phyloP scores from a whole-genome alignment of 2,888 invertebrate genomes.

The Thymelicus lineola region DNA sequence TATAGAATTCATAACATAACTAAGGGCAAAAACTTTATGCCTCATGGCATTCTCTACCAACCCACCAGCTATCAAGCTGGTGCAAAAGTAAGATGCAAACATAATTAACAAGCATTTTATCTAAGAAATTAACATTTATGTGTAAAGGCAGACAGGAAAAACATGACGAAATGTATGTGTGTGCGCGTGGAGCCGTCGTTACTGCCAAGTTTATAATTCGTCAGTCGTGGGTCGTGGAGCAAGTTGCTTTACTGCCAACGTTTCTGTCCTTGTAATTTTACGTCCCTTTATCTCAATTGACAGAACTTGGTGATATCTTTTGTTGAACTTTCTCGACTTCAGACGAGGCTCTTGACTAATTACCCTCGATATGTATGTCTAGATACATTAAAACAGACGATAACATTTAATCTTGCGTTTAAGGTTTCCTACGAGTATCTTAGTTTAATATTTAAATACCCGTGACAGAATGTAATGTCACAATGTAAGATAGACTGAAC shows the following conservation, averaged over 20 bases:
- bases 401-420: conserved; percentile 1
- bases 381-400: conserved; percentile 1
- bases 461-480: neutral
- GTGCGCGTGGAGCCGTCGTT: conserved; percentile 53
- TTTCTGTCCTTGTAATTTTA: conserved; percentile 76
- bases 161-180: conserved; percentile 35
- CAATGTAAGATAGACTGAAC: no score
- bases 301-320: conserved; percentile 75
- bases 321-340: conserved; percentile 58
- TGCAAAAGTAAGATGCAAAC: no score
- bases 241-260: conserved; percentile 67
- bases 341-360: conserved; percentile 62
- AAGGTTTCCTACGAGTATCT: neutral
- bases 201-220: conserved; percentile 58
- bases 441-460: neutral
- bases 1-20: no score
- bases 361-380: conserved; percentile 26
- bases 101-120: no score
- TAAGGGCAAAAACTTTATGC: no score
- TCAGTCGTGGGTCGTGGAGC: conserved; percentile 45
- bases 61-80: no score
- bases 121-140: no score
- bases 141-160: neutral
- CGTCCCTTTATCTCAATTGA: conserved; percentile 77
- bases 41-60: no score